Evolutionary conservation across 2,888 invertebrate species (phyloP).

Genomic region (Amiota communis): DNA sequence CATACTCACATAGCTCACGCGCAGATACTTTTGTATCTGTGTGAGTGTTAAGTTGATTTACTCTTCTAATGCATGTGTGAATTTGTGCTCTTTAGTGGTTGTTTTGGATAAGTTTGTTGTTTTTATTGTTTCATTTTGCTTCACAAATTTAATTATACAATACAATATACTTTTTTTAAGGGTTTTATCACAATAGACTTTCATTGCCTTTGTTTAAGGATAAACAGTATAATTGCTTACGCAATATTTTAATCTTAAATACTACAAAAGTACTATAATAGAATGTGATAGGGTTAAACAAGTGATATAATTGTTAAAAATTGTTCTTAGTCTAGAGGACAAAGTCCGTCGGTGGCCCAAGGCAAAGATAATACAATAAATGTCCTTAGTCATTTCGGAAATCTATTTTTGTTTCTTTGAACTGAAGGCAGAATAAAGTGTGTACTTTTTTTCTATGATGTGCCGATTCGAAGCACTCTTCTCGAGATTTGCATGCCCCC

Average conservation of each 20-base stretch:
- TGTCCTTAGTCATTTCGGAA: no score
- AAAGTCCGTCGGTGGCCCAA: no score
- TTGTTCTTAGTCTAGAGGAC: no score
- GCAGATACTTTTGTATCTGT: slow-evolving; percentile 30
- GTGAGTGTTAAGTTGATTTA: slow-evolving; percentile 20
- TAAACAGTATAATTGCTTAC: slow-evolving; percentile 10
- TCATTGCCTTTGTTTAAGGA: slow-evolving; percentile 21
- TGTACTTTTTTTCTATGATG: no score
- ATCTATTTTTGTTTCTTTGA: no score
- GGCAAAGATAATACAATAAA: no score
- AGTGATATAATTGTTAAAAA: no score
- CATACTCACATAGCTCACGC: slow-evolving; percentile 29
- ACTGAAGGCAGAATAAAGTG: no score
- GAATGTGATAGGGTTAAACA: no score
- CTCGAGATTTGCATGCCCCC: no score
- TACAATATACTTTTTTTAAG: slow-evolving; percentile 10
- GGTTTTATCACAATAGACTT: slow-evolving; percentile 13
- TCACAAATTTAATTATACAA: slow-evolving; percentile 20
- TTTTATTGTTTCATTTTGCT: slow-evolving; percentile 22
- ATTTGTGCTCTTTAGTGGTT: slow-evolving; percentile 14
- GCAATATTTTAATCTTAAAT: neutral
- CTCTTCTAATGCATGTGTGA: slow-evolving; percentile 19
- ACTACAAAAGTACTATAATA: no score
- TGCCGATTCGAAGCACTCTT: no score
- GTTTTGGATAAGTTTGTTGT: neutral